Evolutionary conservation across 2,113 vertebrate genomes (phyloP).

Genomic region (Gila orcuttii): DNA sequence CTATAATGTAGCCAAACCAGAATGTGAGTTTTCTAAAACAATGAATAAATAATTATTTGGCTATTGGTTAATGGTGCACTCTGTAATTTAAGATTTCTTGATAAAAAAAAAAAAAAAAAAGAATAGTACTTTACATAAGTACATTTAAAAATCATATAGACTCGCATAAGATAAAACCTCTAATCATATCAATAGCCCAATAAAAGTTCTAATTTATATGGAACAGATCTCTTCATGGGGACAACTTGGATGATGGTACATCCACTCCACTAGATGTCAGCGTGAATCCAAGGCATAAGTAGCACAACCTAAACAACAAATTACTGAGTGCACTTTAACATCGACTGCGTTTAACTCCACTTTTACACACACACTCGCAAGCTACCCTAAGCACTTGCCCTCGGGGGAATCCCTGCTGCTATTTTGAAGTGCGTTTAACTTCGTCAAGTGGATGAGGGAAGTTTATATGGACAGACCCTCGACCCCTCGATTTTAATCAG

Average conservation of each 20-base stretch:
- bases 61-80: not conserved
- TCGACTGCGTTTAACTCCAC: too few species aligned
- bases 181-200: not conserved
- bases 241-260: not conserved
- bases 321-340: not conserved
- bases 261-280: conserved; percentile 7
- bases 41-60: not conserved
- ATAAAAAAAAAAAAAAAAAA: not conserved
- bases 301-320: not conserved
- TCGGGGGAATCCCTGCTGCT: too few species aligned
- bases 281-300: not conserved
- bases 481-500: too few species aligned
- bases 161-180: not conserved
- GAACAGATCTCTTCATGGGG: not conserved
- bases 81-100: not conserved
- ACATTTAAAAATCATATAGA: not conserved
- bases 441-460: too few species aligned
- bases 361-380: too few species aligned
- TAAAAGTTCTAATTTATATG: not conserved
- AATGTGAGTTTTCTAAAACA: not conserved
- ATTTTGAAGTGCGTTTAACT: too few species aligned
- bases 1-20: not conserved
- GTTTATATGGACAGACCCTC: too few species aligned
- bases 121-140: not conserved
- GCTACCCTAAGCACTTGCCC: too few species aligned